Evolutionary conservation across 2,888 invertebrate species (phyloP), one percentile per base, ranked within the genome.

Genomic region (Hydrotaea diabolus): DNA sequence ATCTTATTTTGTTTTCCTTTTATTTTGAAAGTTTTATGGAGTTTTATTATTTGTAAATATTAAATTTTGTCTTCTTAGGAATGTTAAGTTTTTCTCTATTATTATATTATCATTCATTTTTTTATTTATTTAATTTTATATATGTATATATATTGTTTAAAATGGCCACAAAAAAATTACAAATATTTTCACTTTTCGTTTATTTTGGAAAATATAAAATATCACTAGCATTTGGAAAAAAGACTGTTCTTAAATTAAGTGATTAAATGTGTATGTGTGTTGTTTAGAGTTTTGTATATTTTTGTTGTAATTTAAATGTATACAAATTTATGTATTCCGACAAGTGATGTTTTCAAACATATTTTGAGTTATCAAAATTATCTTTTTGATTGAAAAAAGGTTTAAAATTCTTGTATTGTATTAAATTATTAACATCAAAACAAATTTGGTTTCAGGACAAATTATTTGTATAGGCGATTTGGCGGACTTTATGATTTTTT

Each of bases 81-180:
- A 46, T 79, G 62, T 39, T 59, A 15, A 36, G 39, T 74, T 74
- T 23, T 39, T 31, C 3, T 36, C 11, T 57, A 8, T 72, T 53
- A 72, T 11, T 43, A 31, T 74, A n/a, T 15, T 72, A 71, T 72
- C 19, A 36, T 31, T 66, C 8, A 31, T 21, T 74, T 21, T 36
- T 36, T 31, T 55, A 15, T 9, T 73, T 23, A 26, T 26, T 36
- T 55, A 15, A 7, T 57, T 74, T 43, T 26, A 23, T 55, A 31
- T 55, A 55, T 71, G n/a, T 53, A 53, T 72, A 36, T 19, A 72
- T 43, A 26, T 39, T 64, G 66, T 46, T 74, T 53, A 57, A n/a
- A 74, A 74, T 74, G 74, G 74, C 74, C 74, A 74, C 74, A 73
- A 73, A 73, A 73, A 74, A 23, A 59, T 57, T 74, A 39, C 59